Percentiles rank a stretch among this genome's conserved stretches.
Evolutionary conservation across 2,888 invertebrate genomes (phyloP).

Genomic region (Chaetoderma sp.): DNA sequence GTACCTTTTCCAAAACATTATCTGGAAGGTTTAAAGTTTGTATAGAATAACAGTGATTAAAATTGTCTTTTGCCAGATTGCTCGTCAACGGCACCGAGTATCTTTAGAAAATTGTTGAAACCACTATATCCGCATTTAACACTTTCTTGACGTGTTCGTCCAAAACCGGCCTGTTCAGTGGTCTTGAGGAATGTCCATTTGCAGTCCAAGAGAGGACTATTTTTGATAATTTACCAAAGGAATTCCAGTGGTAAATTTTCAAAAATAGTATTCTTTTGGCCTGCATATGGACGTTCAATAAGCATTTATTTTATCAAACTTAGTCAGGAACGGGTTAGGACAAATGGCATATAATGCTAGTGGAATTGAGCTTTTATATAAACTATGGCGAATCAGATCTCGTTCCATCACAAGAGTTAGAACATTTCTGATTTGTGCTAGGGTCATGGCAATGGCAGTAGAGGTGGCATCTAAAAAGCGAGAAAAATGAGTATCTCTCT

Average conservation of each 20-base stretch:
- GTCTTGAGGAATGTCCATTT: too few species aligned
- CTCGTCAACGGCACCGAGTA: not conserved
- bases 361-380: constrained; percentile 22
- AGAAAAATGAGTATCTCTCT: constrained; percentile 4
- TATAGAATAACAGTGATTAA: constrained; percentile 18
- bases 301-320: too few species aligned
- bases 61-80: constrained; percentile 30
- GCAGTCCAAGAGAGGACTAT: too few species aligned
- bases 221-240: too few species aligned
- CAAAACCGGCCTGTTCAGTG: too few species aligned
- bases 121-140: not conserved
- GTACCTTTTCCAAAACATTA: constrained; percentile 13
- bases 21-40: constrained; percentile 29
- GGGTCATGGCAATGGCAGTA: constrained; percentile 13
- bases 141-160: too few species aligned
- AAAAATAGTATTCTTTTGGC: too few species aligned
- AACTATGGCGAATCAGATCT: constrained; percentile 24
- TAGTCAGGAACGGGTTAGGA: too few species aligned
- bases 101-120: not conserved
- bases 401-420: constrained; percentile 5
- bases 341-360: constrained; percentile 1
- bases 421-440: not conserved
- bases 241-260: too few species aligned
- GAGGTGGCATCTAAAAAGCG: constrained; percentile 13
- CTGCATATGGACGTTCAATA: too few species aligned